phyloP scores from a whole-genome alignment of 2,888 invertebrate species.

The Lasioglossum villosulum region DNA sequence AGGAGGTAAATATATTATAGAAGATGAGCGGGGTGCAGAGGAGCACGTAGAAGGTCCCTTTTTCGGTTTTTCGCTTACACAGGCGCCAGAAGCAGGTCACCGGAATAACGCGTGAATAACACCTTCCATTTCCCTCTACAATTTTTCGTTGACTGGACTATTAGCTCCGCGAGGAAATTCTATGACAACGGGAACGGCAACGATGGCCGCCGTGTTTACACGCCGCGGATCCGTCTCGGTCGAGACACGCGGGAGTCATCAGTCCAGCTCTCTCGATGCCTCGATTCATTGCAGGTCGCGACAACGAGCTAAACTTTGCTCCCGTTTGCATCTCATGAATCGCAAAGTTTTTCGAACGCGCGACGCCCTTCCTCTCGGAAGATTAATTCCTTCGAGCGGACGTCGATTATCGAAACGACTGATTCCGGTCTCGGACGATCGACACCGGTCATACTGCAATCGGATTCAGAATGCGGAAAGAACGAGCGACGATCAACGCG shows the following conservation, averaged over 20 bases:
- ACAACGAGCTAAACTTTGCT: neutral
- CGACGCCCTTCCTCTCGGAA: neutral
- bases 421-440: neutral
- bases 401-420: no score
- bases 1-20: no score
- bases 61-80: no score
- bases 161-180: neutral
- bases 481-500: neutral
- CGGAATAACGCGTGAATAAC: no score
- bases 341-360: neutral
- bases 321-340: neutral
- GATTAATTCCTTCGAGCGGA: no score
- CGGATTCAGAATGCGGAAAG: no score
- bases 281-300: neutral
- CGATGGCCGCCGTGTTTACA: conserved; percentile 53
- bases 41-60: no score
- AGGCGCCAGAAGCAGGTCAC: no score
- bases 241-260: conserved; percentile 66
- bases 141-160: no score
- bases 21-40: no score
- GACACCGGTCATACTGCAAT: neutral
- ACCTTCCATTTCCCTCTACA: no score
- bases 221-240: conserved; percentile 51
- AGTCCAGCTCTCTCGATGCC: conserved; percentile 17
- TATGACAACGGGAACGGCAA: neutral